Evolutionary conservation across 2,888 invertebrate species (phyloP).

Genomic region (Drosophila recens): DNA sequence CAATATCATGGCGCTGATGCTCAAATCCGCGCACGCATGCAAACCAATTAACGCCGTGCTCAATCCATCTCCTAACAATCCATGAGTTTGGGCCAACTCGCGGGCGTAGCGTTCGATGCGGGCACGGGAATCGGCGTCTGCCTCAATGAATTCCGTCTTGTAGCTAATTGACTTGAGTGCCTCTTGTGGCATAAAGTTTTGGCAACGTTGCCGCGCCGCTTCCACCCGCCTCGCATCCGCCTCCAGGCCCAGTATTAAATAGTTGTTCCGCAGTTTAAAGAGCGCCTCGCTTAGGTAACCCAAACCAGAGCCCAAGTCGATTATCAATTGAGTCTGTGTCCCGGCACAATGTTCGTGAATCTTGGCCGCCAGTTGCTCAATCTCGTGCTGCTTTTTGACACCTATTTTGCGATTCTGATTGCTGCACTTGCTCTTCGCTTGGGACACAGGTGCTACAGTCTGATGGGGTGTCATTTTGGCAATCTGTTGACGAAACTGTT

Average conservation of each 20-base stretch:
- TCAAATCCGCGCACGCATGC: constrained; percentile 92
- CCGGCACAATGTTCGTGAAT: constrained; percentile 75
- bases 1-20: constrained; percentile 88
- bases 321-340: constrained; percentile 86
- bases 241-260: constrained; percentile 89
- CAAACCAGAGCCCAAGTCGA: constrained; percentile 92
- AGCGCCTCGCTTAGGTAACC: constrained; percentile 91
- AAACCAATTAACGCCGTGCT: constrained; percentile 87
- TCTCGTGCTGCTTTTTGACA: constrained; percentile 90
- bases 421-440: background rate
- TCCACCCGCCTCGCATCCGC: constrained; percentile 87
- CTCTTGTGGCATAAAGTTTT: constrained; percentile 86
- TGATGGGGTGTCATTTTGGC: constrained; percentile 65
- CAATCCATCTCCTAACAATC: background rate
- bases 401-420: constrained; percentile 83
- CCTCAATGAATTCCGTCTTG: constrained; percentile 86
- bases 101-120: constrained; percentile 85
- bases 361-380: constrained; percentile 87
- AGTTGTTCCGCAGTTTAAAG: constrained; percentile 86
- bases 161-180: constrained; percentile 87
- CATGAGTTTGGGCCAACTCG: constrained; percentile 59
- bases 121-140: constrained; percentile 85
- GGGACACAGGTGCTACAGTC: background rate
- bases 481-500: constrained; percentile 74
- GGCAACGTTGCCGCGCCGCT: constrained; percentile 87